Evolutionary conservation across 2,888 invertebrate genomes (phyloP).

Genomic region (Drosophila affinis): DNA sequence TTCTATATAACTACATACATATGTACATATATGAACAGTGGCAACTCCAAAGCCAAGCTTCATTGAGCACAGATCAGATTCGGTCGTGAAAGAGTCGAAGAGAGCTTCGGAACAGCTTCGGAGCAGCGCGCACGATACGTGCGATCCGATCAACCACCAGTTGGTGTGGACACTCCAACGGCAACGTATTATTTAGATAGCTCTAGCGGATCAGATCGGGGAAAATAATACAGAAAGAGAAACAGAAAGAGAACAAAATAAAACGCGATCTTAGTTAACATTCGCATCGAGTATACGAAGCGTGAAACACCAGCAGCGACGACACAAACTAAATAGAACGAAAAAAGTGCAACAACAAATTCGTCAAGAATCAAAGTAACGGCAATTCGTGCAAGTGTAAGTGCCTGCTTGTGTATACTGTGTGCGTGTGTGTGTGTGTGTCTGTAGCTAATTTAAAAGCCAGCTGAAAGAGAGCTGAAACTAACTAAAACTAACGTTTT

Average conservation of each 20-base stretch:
- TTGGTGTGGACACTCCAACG: conserved; percentile 74
- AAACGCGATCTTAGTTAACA: conserved; percentile 43
- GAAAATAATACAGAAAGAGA: conserved; percentile 32
- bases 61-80: conserved; percentile 54
- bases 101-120: conserved; percentile 33
- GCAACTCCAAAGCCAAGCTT: conserved; percentile 73
- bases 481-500: conserved; percentile 27
- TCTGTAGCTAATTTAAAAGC: conserved; percentile 50
- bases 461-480: conserved; percentile 27
- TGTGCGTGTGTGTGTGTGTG: conserved; percentile 16
- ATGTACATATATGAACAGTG: conserved; percentile 27
- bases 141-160: conserved; percentile 60
- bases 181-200: conserved; percentile 66
- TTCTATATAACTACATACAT: not conserved
- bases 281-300: conserved; percentile 72
- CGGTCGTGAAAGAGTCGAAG: conserved; percentile 48
- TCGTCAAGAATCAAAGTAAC: conserved; percentile 72
- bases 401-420: conserved; percentile 1
- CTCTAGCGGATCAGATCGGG: conserved; percentile 37
- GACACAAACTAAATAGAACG: not conserved
- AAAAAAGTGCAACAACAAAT: conserved; percentile 31
- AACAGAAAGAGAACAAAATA: conserved; percentile 36
- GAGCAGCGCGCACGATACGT: conserved; percentile 38
- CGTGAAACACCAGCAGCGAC: conserved; percentile 56
- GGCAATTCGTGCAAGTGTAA: conserved; percentile 65